phyloP scores from a whole-genome alignment of 2,113 vertebrate genomes.

The Dasypus novemcinctus region DNA sequence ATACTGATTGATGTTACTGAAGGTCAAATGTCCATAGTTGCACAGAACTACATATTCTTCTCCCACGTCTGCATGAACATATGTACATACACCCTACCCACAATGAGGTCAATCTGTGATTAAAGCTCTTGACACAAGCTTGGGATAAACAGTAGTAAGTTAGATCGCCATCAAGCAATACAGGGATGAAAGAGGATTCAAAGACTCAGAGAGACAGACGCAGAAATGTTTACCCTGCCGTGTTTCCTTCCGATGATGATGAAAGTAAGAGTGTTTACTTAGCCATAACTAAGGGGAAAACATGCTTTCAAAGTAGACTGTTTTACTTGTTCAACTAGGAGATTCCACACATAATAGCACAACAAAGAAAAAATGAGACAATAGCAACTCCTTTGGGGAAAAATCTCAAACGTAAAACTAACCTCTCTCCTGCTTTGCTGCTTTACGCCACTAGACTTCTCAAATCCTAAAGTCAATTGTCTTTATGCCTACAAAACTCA shows the following conservation, averaged over 20 bases:
- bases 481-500: not conserved
- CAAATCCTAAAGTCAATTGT: not conserved
- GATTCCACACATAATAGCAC: not conserved
- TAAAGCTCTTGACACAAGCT: not conserved
- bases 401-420: accelerated
- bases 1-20: not conserved
- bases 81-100: accelerated
- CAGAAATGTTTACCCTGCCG: not conserved
- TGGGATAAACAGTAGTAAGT: not conserved
- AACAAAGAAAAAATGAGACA: accelerated
- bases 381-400: accelerated
- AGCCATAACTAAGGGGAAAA: not conserved
- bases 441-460: not conserved
- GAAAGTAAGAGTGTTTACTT: not conserved
- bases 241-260: not conserved
- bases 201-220: accelerated
- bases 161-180: slow-evolving; percentile 23
- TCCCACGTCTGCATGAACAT: not conserved
- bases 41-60: not conserved
- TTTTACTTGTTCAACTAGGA: not conserved
- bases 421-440: not conserved
- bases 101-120: not conserved
- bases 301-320: not conserved
- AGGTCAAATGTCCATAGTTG: not conserved
- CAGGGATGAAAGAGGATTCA: not conserved